A percentile compares a stretch with the other conserved stretches of the same genome.
These are phyloP conservation scores for Caenorhabditis sp. DNA, from an alignment of 2,888 invertebrate genomes.

Conservation along the genomic window DNA sequence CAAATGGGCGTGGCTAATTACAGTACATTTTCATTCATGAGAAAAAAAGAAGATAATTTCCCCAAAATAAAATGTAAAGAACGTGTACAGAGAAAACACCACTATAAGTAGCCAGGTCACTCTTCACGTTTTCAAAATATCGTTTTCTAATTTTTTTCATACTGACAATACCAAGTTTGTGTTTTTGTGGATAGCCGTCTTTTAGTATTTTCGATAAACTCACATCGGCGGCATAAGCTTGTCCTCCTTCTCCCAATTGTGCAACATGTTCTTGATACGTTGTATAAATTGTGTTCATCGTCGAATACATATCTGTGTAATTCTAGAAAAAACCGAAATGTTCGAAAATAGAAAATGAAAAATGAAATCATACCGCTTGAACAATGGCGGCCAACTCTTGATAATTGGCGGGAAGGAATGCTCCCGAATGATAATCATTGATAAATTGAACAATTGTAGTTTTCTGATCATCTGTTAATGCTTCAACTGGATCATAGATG, in stretches of 20 bases:
- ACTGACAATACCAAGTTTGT: too few species aligned
- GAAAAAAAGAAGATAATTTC: too few species aligned
- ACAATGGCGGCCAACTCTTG: constrained; percentile 14
- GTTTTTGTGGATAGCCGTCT: too few species aligned
- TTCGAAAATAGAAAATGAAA: background rate
- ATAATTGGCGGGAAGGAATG: constrained; percentile 27
- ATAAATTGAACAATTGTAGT: constrained; percentile 18
- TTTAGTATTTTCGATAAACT: too few species aligned
- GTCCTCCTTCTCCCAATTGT: constrained; percentile 29
- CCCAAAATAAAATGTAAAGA: too few species aligned
- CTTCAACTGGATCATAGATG: constrained; percentile 15
- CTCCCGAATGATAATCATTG: constrained; percentile 35
- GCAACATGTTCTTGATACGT: constrained; percentile 31
- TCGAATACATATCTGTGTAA: constrained; percentile 17
- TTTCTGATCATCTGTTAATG: constrained; percentile 28
- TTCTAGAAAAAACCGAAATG: background rate
- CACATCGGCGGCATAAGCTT: constrained; percentile 20
- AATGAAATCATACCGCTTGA: constrained; percentile 3
- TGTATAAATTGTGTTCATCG: constrained; percentile 13
- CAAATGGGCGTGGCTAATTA: too few species aligned
- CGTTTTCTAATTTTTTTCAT: too few species aligned
- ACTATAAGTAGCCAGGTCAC: too few species aligned
- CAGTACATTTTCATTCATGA: too few species aligned
- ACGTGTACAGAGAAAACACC: too few species aligned
- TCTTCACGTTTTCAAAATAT: too few species aligned